These are phyloP conservation scores for Microtus richardsoni DNA, from an alignment of 2,113 vertebrate genomes.

Conservation along the genomic window DNA sequence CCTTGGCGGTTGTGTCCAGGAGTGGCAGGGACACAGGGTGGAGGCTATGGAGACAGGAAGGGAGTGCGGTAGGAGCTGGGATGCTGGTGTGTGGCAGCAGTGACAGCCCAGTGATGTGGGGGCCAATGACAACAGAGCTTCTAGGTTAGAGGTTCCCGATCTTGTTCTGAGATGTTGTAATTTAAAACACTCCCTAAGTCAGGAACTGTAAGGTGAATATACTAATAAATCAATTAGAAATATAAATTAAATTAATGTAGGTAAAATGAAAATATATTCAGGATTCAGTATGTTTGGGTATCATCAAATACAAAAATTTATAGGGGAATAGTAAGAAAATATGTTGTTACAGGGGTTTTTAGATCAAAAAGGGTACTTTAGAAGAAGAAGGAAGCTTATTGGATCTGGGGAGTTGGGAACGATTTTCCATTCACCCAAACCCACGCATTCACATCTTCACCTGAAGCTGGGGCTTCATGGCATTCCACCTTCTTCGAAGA, in stretches of 20 bases:
- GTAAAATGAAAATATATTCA: constrained; percentile 26
- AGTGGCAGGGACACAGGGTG: neutral
- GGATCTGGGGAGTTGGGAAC: neutral
- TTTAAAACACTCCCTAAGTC: neutral
- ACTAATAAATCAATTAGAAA: neutral
- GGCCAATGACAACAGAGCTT: neutral
- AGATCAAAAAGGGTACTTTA: neutral
- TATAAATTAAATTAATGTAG: constrained; percentile 19
- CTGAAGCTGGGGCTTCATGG: constrained; percentile 90
- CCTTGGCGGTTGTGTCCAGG: neutral
- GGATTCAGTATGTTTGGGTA: neutral
- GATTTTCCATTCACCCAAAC: neutral
- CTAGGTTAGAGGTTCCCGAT: neutral
- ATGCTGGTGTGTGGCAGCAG: neutral
- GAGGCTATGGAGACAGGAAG: neutral
- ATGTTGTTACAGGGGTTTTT: neutral
- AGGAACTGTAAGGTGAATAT: neutral
- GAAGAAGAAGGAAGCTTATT: neutral
- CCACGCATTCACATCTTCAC: constrained; percentile 82
- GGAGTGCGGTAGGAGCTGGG: neutral
- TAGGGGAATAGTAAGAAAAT: constrained; percentile 28
- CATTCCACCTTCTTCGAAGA: constrained; percentile 87
- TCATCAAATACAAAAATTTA: too few species aligned
- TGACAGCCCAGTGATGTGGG: neutral
- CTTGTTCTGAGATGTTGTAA: neutral